phyloP scores from a whole-genome alignment of 2,797 vertebrate species.

The Okamejei kenojei region DNA sequence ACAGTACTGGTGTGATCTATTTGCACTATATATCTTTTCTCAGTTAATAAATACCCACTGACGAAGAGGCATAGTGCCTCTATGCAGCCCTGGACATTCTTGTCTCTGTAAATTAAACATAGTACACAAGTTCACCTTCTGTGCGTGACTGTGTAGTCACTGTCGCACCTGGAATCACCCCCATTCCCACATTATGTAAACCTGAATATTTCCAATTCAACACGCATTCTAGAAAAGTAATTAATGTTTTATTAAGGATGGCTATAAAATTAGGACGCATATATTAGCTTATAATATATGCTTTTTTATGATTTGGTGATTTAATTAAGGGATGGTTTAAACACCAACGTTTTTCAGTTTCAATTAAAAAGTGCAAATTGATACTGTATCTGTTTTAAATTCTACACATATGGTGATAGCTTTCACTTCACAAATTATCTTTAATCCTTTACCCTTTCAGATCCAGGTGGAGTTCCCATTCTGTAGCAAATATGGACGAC shows the following conservation, averaged over 20 bases:
- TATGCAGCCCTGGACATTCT: too few species aligned
- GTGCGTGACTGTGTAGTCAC: too few species aligned
- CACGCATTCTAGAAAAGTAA: background rate
- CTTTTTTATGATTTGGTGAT: background rate
- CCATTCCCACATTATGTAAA: too few species aligned
- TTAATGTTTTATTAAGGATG: conserved; percentile 5
- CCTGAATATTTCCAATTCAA: background rate
- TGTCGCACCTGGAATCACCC: too few species aligned
- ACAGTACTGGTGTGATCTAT: too few species aligned
- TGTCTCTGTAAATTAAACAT: too few species aligned
- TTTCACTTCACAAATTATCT: background rate
- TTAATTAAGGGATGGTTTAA: background rate
- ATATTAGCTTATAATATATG: background rate
- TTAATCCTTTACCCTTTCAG: background rate
- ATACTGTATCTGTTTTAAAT: background rate
- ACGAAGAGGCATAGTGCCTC: too few species aligned
- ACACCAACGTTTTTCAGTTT: background rate
- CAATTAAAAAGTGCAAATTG: background rate
- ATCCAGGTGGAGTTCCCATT: background rate
- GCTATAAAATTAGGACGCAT: background rate
- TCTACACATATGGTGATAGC: background rate
- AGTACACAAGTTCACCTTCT: too few species aligned
- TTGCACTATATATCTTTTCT: too few species aligned
- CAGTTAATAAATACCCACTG: too few species aligned
- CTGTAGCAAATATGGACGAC: background rate